These are phyloP conservation scores for Zaprionus lachaisei DNA, from an alignment of 1,140 invertebrate species.

Conservation along the genomic window DNA sequence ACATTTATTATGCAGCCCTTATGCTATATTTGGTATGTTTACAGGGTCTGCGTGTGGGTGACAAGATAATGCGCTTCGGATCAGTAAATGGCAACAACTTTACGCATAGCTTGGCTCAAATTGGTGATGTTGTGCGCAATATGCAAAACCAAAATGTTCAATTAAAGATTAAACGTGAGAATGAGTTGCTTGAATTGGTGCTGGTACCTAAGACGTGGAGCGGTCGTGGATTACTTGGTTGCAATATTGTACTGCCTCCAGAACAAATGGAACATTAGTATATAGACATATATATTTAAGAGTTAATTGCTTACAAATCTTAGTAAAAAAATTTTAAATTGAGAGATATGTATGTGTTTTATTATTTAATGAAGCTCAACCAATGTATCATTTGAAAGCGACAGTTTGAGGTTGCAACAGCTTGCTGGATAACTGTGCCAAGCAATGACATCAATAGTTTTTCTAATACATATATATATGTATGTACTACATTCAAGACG, in stretches of 20 bases:
- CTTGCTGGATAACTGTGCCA: slow-evolving; percentile 50
- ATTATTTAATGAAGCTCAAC: slow-evolving; percentile 1
- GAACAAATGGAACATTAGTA: slow-evolving; percentile 84
- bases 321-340: slow-evolving; percentile 10
- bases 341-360: neutral
- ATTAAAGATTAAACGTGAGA: slow-evolving; percentile 87
- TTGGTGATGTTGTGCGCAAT: slow-evolving; percentile 89
- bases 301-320: neutral
- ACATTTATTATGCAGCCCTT: neutral
- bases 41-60: slow-evolving; percentile 91
- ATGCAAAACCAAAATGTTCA: slow-evolving; percentile 88
- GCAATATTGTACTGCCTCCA: slow-evolving; percentile 87
- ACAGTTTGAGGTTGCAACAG: slow-evolving; percentile 11
- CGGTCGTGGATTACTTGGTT: slow-evolving; percentile 91
- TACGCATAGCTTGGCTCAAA: slow-evolving; percentile 87
- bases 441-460: slow-evolving; percentile 23
- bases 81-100: slow-evolving; percentile 92
- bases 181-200: slow-evolving; percentile 85
- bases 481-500: neutral
- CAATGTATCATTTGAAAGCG: slow-evolving; percentile 16
- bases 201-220: slow-evolving; percentile 90
- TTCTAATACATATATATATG: neutral
- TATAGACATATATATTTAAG: slow-evolving; percentile 11
- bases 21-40: neutral
- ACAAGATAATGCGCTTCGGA: slow-evolving; percentile 93